Base-by-base conservation (phyloP, 1,140 invertebrate genomes). In the Zaprionus taronus region DNA sequence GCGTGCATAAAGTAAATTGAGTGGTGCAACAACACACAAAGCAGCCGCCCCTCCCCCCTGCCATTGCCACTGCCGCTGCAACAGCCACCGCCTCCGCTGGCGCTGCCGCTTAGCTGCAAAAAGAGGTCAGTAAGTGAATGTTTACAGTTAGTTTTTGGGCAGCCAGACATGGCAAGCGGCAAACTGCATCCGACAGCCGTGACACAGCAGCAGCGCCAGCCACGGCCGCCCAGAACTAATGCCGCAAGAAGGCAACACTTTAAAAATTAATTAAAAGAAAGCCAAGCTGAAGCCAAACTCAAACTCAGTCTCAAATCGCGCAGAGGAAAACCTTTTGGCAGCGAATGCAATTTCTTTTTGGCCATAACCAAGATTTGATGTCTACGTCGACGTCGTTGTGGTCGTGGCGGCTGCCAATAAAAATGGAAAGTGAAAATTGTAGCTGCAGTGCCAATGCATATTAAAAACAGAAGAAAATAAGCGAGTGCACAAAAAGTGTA, bases 401-500 rank as follows among this genome's bases (percentile, higher is more conserved):
- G 55, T 61, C 62, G 66, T 55, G 62, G 61, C 38, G 61, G 62
- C 28, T 81, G 80, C 80, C 85, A 89, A 89, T 89, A 89, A 89
- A 87, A 89, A 89, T 90, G 85, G 85, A 89, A 89, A 89, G 85
- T 89, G 85, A 89, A 89, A 89, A 89, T 89, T 89, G 85, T 73
- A 79, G 81, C 68, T 90, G 85, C 85, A 89, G 38, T 69, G 79
- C 72, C 72, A 72, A 57, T 90, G 86, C 86, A 89, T 91, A 90
- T 89, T 89, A 90, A 90, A 89, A 70, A 73, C 51, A 64, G 36
- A 76, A 49, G 68, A 66, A 69, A 74, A 51, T 24, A 77, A 78
- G 74, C 51, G 68, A 62, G 65, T 67, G 65, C 69, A 68, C 24
- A 63, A 79, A 64, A 65, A 84, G 71, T 77, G 66, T 75, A 74